These are phyloP conservation scores for Todus mexicanus DNA, from an alignment of 2,797 vertebrate species.

Conservation along the genomic window DNA sequence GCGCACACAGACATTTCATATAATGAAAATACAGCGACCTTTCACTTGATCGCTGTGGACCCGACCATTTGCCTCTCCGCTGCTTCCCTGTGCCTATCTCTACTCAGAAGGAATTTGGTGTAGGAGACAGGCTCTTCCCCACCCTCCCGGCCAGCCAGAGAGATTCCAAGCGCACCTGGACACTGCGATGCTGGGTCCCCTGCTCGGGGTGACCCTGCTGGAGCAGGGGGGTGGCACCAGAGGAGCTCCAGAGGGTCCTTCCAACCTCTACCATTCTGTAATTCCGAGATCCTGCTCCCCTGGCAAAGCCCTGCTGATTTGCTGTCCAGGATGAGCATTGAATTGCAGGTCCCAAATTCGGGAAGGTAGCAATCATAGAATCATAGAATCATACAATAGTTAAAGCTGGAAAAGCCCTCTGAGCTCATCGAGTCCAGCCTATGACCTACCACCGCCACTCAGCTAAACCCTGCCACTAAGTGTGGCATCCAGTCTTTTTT, in stretches of 20 bases:
- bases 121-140: background rate
- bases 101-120: background rate
- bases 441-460: too few species aligned
- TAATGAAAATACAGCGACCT: background rate
- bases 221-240: background rate
- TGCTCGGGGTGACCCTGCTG: background rate
- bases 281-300: background rate
- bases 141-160: too few species aligned
- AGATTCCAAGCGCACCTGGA: background rate
- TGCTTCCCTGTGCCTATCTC: accelerated
- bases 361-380: background rate
- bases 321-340: background rate
- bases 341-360: background rate
- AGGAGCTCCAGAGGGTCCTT: background rate
- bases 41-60: background rate
- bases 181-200: background rate
- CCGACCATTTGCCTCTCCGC: accelerated
- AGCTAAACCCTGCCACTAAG: too few species aligned
- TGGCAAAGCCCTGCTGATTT: background rate
- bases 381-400: too few species aligned
- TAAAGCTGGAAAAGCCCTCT: too few species aligned
- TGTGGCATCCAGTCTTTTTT: too few species aligned
- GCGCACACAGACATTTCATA: accelerated
- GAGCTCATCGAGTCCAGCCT: too few species aligned
- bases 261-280: background rate